Evolutionary conservation across 2,113 vertebrate species (phyloP).

Genomic region (Peromyscus californicus): DNA sequence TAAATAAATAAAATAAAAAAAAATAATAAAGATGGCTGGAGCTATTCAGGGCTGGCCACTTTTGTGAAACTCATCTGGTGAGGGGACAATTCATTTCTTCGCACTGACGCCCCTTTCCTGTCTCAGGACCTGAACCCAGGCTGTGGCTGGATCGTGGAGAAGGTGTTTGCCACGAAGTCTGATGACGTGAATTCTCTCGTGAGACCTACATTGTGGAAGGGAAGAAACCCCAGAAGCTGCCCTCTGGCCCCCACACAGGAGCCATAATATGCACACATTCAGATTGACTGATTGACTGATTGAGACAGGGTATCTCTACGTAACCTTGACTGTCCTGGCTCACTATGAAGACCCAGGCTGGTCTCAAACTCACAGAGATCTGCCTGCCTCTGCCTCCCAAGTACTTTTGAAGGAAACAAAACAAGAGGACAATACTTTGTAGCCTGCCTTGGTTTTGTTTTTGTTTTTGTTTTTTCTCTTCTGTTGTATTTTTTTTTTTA

Average conservation of each 20-base stretch:
- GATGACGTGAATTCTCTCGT: not conserved
- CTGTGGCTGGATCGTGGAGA: not conserved
- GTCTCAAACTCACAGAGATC: not conserved
- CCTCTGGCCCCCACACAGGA: not conserved
- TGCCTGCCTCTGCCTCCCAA: not conserved
- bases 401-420: not conserved
- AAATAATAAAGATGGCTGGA: not conserved
- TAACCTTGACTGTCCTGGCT: not conserved
- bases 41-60: not conserved
- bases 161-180: not conserved
- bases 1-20: no score
- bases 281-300: not conserved
- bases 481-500: not conserved
- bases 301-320: not conserved
- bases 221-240: not conserved
- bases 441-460: not conserved
- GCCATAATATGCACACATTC: not conserved
- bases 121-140: not conserved
- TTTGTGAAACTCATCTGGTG: not conserved
- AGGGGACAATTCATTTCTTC: not conserved
- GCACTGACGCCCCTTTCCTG: accelerated
- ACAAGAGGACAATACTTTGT: not conserved
- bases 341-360: not conserved
- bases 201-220: not conserved
- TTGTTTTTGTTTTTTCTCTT: not conserved